Percentiles rank a stretch among this genome's conserved stretches.
Evolutionary conservation across 2,113 vertebrate genomes (phyloP).

Genomic region (Sphyrna mokarran): DNA sequence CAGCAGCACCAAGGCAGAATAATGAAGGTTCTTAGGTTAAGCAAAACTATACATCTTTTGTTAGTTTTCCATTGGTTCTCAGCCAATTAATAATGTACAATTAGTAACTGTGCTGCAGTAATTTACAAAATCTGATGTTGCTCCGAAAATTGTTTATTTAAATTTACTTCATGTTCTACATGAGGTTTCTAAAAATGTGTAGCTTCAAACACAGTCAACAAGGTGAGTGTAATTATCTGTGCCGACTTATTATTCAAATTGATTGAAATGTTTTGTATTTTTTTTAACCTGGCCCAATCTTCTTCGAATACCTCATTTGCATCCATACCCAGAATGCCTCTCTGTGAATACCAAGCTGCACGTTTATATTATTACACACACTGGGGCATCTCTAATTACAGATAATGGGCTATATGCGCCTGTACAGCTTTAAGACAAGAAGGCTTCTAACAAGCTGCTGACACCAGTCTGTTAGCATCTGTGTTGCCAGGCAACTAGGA

Average conservation of each 20-base stretch:
- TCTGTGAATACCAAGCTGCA: slow-evolving; percentile 9
- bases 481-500: background rate
- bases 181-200: background rate
- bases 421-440: slow-evolving; percentile 7
- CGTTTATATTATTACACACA: background rate
- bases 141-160: slow-evolving; percentile 11
- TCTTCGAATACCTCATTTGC: slow-evolving; percentile 3
- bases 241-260: slow-evolving; percentile 15
- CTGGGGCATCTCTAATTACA: slow-evolving; percentile 22
- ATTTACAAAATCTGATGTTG: slow-evolving; percentile 25
- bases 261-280: slow-evolving; percentile 12
- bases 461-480: slow-evolving; percentile 24
- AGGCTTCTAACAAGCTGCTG: background rate
- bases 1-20: background rate
- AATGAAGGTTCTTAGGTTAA: slow-evolving; percentile 16
- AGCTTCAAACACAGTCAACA: background rate
- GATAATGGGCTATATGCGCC: background rate
- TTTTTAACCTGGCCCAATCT: background rate
- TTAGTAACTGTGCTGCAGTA: slow-evolving; percentile 11
- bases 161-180: background rate
- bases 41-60: slow-evolving; percentile 27
- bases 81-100: slow-evolving; percentile 31
- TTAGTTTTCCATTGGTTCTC: slow-evolving; percentile 9
- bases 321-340: background rate
- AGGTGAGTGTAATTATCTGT: slow-evolving; percentile 20